Conservation (phyloP, 1,140 invertebrate genomes). For the Leptinotarsa lineolata region DNA sequence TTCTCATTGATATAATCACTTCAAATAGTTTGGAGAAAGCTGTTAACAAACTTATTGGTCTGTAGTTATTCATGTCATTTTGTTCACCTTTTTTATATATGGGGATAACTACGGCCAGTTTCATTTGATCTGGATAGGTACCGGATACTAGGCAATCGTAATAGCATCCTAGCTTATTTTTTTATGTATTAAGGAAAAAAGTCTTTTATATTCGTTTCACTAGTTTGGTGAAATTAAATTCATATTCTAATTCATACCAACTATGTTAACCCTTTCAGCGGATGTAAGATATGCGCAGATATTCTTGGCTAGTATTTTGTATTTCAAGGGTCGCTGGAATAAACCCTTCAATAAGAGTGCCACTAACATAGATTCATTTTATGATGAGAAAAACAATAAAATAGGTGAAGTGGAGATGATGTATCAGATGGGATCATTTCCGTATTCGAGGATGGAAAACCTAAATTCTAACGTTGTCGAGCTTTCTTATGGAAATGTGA, state of each 20-base stretch:
- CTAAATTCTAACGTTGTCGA: constrained; percentile 70
- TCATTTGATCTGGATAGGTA: too few relatives aligned
- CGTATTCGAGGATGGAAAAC: constrained; percentile 59
- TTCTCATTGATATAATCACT: too few relatives aligned
- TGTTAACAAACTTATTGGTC: too few relatives aligned
- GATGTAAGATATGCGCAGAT: constrained; percentile 63
- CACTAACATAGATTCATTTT: constrained; percentile 64
- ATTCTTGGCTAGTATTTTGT: constrained; percentile 76
- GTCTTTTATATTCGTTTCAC: too few relatives aligned
- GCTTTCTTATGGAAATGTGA: constrained; percentile 68
- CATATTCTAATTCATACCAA: neutral
- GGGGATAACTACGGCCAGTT: too few relatives aligned
- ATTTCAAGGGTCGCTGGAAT: constrained; percentile 83
- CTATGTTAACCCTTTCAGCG: constrained; percentile 43
- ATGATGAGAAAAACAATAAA: constrained; percentile 57
- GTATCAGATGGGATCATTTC: constrained; percentile 61
- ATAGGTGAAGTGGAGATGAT: constrained; percentile 67
- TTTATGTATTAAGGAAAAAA: too few relatives aligned
- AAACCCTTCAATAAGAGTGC: constrained; percentile 68
- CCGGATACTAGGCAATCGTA: too few relatives aligned
- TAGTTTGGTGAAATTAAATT: neutral
- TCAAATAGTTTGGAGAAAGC: too few relatives aligned
- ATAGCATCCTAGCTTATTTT: too few relatives aligned
- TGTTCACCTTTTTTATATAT: too few relatives aligned
- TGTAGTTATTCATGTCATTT: too few relatives aligned